phyloP scores from a whole-genome alignment of 2,797 vertebrate genomes.

The Cossypha caffra region DNA sequence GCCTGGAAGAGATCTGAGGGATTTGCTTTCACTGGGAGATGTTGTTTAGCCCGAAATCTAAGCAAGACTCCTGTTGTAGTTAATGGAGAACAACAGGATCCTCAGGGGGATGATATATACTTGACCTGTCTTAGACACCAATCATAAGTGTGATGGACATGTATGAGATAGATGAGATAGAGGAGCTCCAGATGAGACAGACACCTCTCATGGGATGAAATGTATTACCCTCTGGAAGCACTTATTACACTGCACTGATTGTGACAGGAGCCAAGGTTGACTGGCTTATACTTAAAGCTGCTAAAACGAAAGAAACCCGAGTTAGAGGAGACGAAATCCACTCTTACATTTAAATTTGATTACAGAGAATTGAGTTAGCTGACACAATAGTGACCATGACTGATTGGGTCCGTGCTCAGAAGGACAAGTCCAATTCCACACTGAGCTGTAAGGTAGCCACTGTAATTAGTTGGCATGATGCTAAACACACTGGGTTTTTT shows the following conservation, averaged over 20 bases:
- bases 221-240: slow-evolving; percentile 50
- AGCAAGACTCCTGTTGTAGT: not conserved
- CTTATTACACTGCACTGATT: slow-evolving; percentile 44
- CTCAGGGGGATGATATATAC: not conserved
- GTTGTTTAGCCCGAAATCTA: not conserved
- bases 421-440: slow-evolving; percentile 19
- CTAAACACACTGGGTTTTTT: not conserved
- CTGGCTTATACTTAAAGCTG: slow-evolving; percentile 11
- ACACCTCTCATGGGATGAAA: slow-evolving; percentile 29
- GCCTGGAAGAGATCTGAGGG: not conserved
- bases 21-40: slow-evolving; percentile 6
- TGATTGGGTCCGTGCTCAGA: slow-evolving; percentile 24
- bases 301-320: slow-evolving; percentile 17
- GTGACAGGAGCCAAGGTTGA: slow-evolving; percentile 9
- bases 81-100: not conserved
- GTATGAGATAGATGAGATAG: slow-evolving; percentile 4
- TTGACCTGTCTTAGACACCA: slow-evolving; percentile 40
- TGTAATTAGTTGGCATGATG: not conserved
- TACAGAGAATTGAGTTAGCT: slow-evolving; percentile 56
- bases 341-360: slow-evolving; percentile 42
- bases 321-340: slow-evolving; percentile 17
- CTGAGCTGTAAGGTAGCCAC: not conserved
- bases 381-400: slow-evolving; percentile 48
- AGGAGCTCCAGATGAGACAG: slow-evolving; percentile 23
- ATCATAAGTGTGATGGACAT: slow-evolving; percentile 38